Base-by-base conservation (phyloP, 2,888 invertebrate species). In the Drosophila nr. perissopoda region DNA sequence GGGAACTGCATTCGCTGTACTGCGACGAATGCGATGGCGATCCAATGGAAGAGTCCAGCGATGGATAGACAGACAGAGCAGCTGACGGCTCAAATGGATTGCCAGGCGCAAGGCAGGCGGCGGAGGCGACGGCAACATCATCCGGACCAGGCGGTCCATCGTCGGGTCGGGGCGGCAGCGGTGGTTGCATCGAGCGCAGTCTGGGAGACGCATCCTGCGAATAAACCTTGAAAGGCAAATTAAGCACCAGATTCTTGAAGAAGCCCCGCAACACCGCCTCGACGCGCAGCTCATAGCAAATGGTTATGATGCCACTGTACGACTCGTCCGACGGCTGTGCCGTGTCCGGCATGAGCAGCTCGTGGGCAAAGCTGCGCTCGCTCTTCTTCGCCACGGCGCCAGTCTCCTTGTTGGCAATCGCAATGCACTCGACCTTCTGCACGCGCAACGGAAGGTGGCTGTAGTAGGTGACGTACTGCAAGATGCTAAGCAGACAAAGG, bases 341-440 rank as follows among this genome's bases (percentile, higher is more conserved):
- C n/a, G 89, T 89, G 7, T 89, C 85, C 27, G 93, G 93, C 71
- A 93, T 84, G 2, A 91, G 83, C 46, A 93, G 79, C 63, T 92
- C 92, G 59, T 93, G 93, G 46, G 93, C 93, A 77, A 93, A 93
- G 33, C 91, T 91, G 29, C 93, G 91, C 62, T 92, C 92, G 25
- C 91, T 91, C 79, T 93, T 93, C 74, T 93, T 93, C 25, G 91
- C 89, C 56, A 93, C 92, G 1, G 92, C 90, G 1, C 93, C 93
- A 1, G 93, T 92, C 80, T 93, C 93, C 76, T 93, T 93, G 52
- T 83, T 92, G 59, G 91, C 91, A 65, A 93, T 85, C 16, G 89
- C 82, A 25, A 91, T 73, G 38, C 92, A 87, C 75, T 93, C 93
- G 29, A 88, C 80, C 76, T 92, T 93, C 29, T 88, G 88, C 34